Conservation (phyloP, 2,113 vertebrate species). For the Ictalurus punctatus region DNA sequence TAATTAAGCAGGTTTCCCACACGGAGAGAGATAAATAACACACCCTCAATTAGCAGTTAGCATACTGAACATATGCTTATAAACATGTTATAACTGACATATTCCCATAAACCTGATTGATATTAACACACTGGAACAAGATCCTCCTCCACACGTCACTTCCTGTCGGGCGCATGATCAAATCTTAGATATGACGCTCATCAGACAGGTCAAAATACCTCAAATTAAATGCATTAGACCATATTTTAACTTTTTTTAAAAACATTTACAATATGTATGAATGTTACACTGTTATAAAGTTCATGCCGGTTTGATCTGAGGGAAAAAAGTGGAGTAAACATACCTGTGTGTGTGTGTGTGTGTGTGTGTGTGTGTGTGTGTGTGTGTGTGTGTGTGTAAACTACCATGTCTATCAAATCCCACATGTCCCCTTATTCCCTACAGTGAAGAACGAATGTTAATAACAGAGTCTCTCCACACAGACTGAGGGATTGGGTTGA, state of each 20-base stretch:
- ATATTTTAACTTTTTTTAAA: too few relatives aligned
- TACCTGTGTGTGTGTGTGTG: too few relatives aligned
- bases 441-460: background rate
- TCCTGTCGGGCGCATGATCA: background rate
- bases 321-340: background rate
- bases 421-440: background rate
- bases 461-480: background rate
- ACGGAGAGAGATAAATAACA: background rate
- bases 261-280: too few relatives aligned
- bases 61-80: background rate
- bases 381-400: slow-evolving; percentile 12
- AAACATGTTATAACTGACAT: background rate
- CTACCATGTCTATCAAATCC: background rate
- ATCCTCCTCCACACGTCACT: background rate
- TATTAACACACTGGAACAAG: background rate
- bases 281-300: background rate
- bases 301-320: background rate
- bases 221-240: background rate
- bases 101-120: background rate
- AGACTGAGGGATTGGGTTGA: background rate
- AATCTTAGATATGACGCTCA: background rate
- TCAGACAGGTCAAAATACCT: background rate
- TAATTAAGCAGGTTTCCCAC: background rate
- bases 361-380: slow-evolving; percentile 14
- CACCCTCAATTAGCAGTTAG: background rate